These are phyloP conservation scores for Heliconius cydno DNA, from an alignment of 2,888 invertebrate species.

Conservation along the genomic window DNA sequence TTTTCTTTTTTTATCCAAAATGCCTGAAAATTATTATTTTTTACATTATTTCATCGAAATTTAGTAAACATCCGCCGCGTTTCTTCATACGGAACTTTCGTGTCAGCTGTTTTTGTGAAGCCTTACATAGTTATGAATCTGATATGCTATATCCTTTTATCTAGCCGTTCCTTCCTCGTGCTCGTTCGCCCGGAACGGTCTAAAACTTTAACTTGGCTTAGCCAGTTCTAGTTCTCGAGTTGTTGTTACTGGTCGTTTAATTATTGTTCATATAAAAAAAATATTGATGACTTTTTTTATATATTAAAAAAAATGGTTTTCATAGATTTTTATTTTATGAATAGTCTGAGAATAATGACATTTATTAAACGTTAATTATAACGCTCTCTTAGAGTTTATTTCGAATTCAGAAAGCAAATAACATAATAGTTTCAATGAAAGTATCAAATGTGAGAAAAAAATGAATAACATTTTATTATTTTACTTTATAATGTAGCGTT, in stretches of 20 bases:
- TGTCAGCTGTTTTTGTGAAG: slow-evolving; percentile 24
- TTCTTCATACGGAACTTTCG: neutral
- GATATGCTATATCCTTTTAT: slow-evolving; percentile 32
- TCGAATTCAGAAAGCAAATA: neutral
- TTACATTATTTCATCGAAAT: neutral
- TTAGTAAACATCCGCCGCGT: neutral
- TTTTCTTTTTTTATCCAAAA: neutral
- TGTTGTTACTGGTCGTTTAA: neutral
- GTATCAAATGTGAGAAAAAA: neutral
- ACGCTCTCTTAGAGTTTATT: neutral
- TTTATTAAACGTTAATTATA: neutral
- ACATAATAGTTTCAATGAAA: neutral
- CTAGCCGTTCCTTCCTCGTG: slow-evolving; percentile 29
- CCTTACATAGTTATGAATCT: slow-evolving; percentile 30
- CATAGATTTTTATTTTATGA: neutral
- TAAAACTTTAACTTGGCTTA: neutral
- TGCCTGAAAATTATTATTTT: neutral
- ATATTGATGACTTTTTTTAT: neutral
- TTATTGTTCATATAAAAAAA: neutral
- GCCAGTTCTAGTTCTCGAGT: neutral
- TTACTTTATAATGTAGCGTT: neutral
- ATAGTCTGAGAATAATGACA: no score
- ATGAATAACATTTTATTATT: neutral
- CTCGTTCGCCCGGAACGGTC: neutral
- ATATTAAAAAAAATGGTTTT: neutral